phyloP scores from a whole-genome alignment of 2,888 invertebrate species.

The Lasioglossum lativentre region DNA sequence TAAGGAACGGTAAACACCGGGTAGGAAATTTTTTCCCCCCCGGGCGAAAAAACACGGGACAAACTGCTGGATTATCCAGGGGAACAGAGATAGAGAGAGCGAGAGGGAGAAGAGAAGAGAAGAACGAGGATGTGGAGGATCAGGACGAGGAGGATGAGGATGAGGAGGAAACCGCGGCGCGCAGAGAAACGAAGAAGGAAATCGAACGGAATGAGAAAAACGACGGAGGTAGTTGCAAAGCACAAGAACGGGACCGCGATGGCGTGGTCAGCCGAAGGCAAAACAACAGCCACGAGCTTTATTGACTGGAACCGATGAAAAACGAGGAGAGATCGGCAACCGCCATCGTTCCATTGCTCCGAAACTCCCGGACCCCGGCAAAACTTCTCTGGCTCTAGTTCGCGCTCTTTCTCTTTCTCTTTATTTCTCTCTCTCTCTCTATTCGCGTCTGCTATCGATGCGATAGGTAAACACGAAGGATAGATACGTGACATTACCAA shows the following conservation, averaged over 20 bases:
- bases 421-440: neutral
- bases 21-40: neutral
- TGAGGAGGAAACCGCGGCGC: conserved; percentile 2
- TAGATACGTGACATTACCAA: conserved; percentile 65
- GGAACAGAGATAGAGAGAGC: neutral
- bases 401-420: too few species aligned
- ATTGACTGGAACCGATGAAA: conserved; percentile 82
- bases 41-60: conserved; percentile 11
- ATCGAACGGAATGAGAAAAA: conserved; percentile 59
- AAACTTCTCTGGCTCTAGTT: conserved; percentile 59
- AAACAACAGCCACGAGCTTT: conserved; percentile 80
- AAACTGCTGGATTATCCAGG: conserved; percentile 8
- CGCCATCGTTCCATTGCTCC: conserved; percentile 51
- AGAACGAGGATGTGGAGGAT: neutral
- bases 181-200: conserved; percentile 47
- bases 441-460: conserved; percentile 65
- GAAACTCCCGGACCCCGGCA: conserved; percentile 62
- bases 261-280: conserved; percentile 78
- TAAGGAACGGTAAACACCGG: conserved; percentile 35
- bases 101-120: neutral
- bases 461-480: conserved; percentile 70
- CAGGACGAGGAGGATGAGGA: neutral
- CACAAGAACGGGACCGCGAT: conserved; percentile 76
- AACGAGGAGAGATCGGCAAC: conserved; percentile 74
- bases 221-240: conserved; percentile 65